Base-by-base conservation (phyloP, 37 sponge, comb jelly and placozoan species). In the Bolinopsis microptera region DNA sequence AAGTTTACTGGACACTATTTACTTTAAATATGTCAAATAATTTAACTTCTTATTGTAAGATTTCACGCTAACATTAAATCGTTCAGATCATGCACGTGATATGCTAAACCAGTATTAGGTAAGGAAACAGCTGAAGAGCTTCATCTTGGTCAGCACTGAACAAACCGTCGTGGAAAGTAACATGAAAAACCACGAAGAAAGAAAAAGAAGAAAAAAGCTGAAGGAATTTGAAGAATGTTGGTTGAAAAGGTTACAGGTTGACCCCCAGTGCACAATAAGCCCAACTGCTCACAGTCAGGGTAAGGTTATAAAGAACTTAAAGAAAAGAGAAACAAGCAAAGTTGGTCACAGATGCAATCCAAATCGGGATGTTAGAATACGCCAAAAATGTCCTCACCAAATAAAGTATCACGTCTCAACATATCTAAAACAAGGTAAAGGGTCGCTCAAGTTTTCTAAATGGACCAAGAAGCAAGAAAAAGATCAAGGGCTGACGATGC, bases 271-370 rank as follows among this genome's bases (percentile, higher is more conserved):
- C 68, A 21, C 9, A 61, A 61, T 61, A 61, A 9, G 16, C 18
- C 68, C 9, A 21, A 9, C 16, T 22, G 24, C 21, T 22, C 74
- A 22, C 35, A 28, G 0, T 37, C 35, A 24, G 3, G 80, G 2
- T 69, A 83, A 39, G 39, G 93, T 92, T 22, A 83, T 93, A 13
- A 93, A 83, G 86, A 94, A 88, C 0, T 75, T 76, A 61, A 93
- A 93, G 48, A 68, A 69, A 77, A 94, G 94, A 88, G 95, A 93
- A 23, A 90, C 72, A 38, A 94, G 80, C 39, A 30, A 9, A 96
- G 93, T 75, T 95, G 93, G 35, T 69, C 27, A 28, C 39, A 39
- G 77, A 83, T 26, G 69, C 76, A 27, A 40, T 93, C 8, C n/a
- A 32, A n/a, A n/a, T 33, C 70, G 74, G 94, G 83, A 48, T 33